Conservation (phyloP, 2,888 invertebrate species). For the Apotomis betuletana region DNA sequence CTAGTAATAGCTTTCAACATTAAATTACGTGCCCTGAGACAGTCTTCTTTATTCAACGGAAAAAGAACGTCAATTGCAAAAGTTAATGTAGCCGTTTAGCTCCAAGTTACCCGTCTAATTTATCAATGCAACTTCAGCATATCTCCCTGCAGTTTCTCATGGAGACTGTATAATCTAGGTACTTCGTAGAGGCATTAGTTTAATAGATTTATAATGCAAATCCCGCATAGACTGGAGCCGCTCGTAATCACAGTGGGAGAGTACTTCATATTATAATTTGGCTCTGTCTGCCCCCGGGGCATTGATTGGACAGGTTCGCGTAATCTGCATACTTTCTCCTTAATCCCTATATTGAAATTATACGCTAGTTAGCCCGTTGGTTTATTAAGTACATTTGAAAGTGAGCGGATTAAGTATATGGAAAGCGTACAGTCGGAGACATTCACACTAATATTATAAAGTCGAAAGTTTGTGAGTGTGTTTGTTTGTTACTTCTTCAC, state of each 20-base stretch:
- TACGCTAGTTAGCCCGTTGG: conserved; percentile 42
- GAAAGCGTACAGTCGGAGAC: not conserved
- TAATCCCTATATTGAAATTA: conserved; percentile 48
- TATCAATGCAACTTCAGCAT: conserved; percentile 27
- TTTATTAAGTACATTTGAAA: conserved; percentile 29
- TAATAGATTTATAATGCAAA: conserved; percentile 56
- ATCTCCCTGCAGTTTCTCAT: conserved; percentile 46
- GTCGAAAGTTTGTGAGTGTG: no score
- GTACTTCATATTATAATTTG: conserved; percentile 59
- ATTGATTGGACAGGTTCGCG: conserved; percentile 59
- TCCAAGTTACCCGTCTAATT: conserved; percentile 18
- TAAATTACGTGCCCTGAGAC: conserved; percentile 14
- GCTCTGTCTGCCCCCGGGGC: conserved; percentile 57
- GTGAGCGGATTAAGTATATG: conserved; percentile 11
- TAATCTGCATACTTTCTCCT: conserved; percentile 61
- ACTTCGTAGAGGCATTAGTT: conserved; percentile 51
- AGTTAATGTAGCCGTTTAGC: conserved; percentile 17
- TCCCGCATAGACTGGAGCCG: conserved; percentile 57
- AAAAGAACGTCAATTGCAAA: conserved; percentile 12
- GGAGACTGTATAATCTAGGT: conserved; percentile 47
- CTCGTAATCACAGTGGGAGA: conserved; percentile 50
- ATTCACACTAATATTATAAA: no score
- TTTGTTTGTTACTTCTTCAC: no score
- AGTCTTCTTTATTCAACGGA: conserved; percentile 12
- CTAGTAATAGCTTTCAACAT: conserved; percentile 6